These are phyloP conservation scores for Podargus strigoides DNA, from an alignment of 2,797 vertebrate genomes.

Conservation along the genomic window DNA sequence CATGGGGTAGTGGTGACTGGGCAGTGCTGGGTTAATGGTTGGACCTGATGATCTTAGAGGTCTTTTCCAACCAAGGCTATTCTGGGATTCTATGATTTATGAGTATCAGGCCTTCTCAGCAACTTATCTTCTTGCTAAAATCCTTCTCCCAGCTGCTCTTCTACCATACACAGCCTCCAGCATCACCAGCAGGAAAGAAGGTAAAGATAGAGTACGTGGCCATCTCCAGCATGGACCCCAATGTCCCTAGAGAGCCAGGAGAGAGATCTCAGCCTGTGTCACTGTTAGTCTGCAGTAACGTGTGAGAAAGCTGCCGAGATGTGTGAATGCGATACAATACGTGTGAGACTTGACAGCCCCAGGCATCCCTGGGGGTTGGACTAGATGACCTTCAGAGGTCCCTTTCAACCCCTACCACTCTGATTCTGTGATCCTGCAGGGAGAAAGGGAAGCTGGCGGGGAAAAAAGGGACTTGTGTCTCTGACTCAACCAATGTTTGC, in stretches of 20 bases:
- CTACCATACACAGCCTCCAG: too few species aligned
- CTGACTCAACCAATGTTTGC: not conserved
- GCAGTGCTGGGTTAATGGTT: too few species aligned
- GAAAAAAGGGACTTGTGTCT: not conserved
- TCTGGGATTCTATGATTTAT: too few species aligned
- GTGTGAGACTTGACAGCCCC: not conserved
- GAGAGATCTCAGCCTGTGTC: not conserved
- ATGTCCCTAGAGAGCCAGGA: not conserved
- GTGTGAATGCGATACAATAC: accelerated
- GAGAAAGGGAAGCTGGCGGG: not conserved
- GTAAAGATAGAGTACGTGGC: accelerated
- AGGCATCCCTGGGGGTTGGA: too few species aligned
- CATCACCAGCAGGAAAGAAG: not conserved
- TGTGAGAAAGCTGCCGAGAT: accelerated
- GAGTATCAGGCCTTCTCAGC: not conserved
- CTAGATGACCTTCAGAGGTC: too few species aligned
- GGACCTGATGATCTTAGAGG: too few species aligned
- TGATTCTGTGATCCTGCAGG: too few species aligned
- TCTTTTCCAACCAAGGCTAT: too few species aligned
- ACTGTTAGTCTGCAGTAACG: accelerated
- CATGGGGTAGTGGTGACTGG: too few species aligned
- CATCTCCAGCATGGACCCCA: accelerated
- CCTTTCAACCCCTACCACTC: too few species aligned
- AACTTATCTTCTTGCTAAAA: not conserved
- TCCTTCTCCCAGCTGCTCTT: not conserved